A percentile compares a stretch with the other conserved stretches of the same genome.
phyloP scores from a whole-genome alignment of 2,113 vertebrate species.

The Macquaria australasica region DNA sequence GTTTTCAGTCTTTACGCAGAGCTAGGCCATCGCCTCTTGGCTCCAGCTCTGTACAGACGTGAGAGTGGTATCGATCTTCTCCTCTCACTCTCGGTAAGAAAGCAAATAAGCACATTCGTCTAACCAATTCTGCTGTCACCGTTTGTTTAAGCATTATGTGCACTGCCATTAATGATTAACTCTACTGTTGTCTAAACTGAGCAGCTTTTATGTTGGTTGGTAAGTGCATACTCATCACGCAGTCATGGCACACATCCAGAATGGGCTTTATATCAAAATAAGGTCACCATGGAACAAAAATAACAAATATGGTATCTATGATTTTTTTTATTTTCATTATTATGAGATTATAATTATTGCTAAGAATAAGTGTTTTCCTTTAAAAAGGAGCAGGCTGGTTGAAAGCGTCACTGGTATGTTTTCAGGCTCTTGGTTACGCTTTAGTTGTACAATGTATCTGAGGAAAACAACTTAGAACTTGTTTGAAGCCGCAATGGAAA shows the following conservation, averaged over 20 bases:
- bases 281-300: background rate
- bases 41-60: too few species aligned
- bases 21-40: background rate
- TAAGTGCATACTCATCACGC: background rate
- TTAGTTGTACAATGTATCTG: background rate
- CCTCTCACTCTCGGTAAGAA: background rate
- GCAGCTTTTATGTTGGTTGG: background rate
- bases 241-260: background rate
- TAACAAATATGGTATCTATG: background rate
- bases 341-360: background rate
- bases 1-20: background rate
- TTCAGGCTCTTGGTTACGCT: background rate
- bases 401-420: background rate
- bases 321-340: background rate
- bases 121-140: background rate
- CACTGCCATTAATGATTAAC: background rate
- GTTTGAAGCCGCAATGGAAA: conserved; percentile 20
- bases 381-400: background rate
- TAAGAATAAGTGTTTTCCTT: background rate
- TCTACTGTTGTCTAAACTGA: background rate
- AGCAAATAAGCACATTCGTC: background rate
- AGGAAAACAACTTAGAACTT: background rate
- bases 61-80: background rate
- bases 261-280: background rate
- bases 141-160: background rate